Base-by-base conservation (phyloP, 2,888 invertebrate species). In the Macaria liturata region DNA sequence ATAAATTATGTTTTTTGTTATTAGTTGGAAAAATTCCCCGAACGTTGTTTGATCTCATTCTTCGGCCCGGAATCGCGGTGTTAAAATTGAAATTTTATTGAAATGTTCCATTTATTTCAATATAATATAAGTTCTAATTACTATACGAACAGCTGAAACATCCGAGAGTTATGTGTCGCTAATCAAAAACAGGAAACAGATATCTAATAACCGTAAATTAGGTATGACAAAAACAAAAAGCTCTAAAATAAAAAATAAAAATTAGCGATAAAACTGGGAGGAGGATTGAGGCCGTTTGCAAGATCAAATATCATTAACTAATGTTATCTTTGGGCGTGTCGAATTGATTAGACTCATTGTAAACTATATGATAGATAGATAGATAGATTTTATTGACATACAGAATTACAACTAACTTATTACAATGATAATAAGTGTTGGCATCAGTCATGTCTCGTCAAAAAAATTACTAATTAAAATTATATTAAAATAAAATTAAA, bases 1-100 rank as follows among this genome's bases (percentile, higher is more conserved):
- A 80, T 83, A 85, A 83, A 84, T 81, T 74, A 74, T 46, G 55
- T 61, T 66, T 67, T 68, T 74, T 54, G 59, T 57, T 62, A 59
- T 59, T 57, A 60, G 57, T 46, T 60, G 58, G 58, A 42, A 66
- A 66, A 59, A 50, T 52, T 59, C 69, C 70, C 64, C 71, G 68
- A 52, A 54, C 62, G 54, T 63, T 68, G 64, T 76, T 77, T 77
- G 75, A 78, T 78, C 68, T 76, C 57, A 59, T 54, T 59, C 62
- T 60, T 39, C 47, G 46, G 49, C 45, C 54, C 54, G 56, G 59
- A 51, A 48, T 59, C 39, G 54, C 45, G 51, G 55, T 42, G 48
- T 52, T 55, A 55, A 52, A 52, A 51, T 56, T 54, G 47, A 57
- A 55, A 51, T 57, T 59, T 61, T 56, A 57, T 56, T 59, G 49